Base-by-base conservation (phyloP, 2,113 vertebrate genomes). In the Cottus gobio region DNA sequence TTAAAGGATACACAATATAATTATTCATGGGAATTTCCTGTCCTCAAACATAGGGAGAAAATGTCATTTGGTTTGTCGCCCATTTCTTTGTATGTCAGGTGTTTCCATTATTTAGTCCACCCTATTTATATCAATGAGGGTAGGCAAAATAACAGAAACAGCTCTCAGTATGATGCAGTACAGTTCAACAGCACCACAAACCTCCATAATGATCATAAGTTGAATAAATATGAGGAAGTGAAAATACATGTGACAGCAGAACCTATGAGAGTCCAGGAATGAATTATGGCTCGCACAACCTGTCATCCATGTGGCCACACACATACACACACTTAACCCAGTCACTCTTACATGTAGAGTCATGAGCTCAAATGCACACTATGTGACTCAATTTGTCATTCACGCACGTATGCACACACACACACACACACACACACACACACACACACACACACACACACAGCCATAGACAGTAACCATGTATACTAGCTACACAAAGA, bases 321-420 rank as follows among this genome's bases (percentile, higher is more conserved):
- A 74, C 57, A 74, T 7, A 48, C 66, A 42, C 39, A 62, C 48
- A 46, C 50, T 68, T 31, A 48, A 69, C 39, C n/a, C 37, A 68
- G 18, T 48, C 28, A 26, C 22, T 56, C 34, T 10, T 57, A 5
- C 26, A 56, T 30, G 26, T 39, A 16, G 54, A 37, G 28, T 4
- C 34, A 52, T 50, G 26, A 37, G 36, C 79, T 56, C 28, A 24
- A 3, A 20, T 34, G 30, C 71, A 60, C 42, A 61, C 60, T 15
- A 26, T 24, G 31, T 69, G 52, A 13, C 39, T 52, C 64, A 75
- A 22, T 54, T 28, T 62, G 44, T 68, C 54, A 31, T 37, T 26
- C 26, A 52, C 1, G 4, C 37, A 11, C 44, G 62, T 18, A 42
- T 44, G 12, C 48, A 39, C 67, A 11, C 24, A 31, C 48, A 75